These are phyloP conservation scores for Podarcis muralis DNA, from an alignment of 2,113 vertebrate species.

Conservation along the genomic window DNA sequence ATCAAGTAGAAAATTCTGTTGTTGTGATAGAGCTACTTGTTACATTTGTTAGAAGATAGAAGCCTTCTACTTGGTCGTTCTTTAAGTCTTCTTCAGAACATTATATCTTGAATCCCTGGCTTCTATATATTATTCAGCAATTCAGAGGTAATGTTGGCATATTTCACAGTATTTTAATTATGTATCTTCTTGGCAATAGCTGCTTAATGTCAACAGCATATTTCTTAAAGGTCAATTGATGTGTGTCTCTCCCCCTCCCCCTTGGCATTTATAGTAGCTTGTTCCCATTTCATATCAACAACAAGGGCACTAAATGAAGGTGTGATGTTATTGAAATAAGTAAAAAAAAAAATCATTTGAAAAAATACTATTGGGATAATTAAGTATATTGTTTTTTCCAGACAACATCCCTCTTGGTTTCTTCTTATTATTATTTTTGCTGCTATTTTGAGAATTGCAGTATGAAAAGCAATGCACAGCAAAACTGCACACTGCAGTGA, in stretches of 20 bases:
- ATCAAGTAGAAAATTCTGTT: not conserved
- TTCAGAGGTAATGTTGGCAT: not conserved
- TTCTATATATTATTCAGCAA: not conserved
- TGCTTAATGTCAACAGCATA: constrained; percentile 36
- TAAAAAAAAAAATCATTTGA: not conserved
- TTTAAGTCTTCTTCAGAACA: not conserved
- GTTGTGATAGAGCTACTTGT: not conserved
- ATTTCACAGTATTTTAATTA: constrained; percentile 17
- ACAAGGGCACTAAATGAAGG: constrained; percentile 9
- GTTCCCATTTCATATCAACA: not conserved
- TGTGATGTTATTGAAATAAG: not conserved
- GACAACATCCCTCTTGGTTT: not conserved
- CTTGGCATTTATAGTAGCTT: constrained; percentile 52
- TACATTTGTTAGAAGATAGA: not conserved
- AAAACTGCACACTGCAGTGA: not conserved
- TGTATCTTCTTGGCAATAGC: constrained; percentile 15
- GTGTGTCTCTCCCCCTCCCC: not conserved
- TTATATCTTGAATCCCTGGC: not conserved
- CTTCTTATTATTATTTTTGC: not conserved
- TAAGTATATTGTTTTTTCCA: not conserved
- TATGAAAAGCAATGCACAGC: not conserved
- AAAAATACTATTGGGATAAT: not conserved
- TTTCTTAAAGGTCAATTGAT: constrained; percentile 57
- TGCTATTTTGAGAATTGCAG: not conserved
- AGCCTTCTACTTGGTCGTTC: not conserved